These are phyloP conservation scores for Australoheros scitulus DNA, from an alignment of 2,113 vertebrate species.

Conservation along the genomic window DNA sequence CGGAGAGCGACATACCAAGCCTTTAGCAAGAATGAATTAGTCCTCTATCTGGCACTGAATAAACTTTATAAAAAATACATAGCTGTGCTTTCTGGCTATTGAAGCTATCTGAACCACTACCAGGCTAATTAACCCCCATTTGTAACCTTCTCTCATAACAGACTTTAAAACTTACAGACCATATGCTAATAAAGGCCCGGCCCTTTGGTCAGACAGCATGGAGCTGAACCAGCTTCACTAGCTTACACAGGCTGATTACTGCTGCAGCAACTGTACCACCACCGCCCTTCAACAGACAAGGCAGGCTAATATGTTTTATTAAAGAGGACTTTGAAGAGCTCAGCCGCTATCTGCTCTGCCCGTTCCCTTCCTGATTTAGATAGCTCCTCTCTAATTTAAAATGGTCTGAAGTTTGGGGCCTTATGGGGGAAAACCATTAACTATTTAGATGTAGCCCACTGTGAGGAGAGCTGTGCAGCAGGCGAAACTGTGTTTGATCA, in stretches of 20 bases:
- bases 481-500: slow-evolving; percentile 57
- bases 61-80: slow-evolving; percentile 45
- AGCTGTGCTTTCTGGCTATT: slow-evolving; percentile 30
- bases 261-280: slow-evolving; percentile 19
- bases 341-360: slow-evolving; percentile 50
- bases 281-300: slow-evolving; percentile 33
- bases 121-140: slow-evolving; percentile 62
- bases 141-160: slow-evolving; percentile 36
- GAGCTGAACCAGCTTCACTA: slow-evolving; percentile 10
- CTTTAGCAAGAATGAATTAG: slow-evolving; percentile 39
- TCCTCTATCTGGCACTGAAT: slow-evolving; percentile 35
- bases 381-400: slow-evolving; percentile 67
- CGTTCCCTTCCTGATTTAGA: slow-evolving; percentile 55
- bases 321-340: slow-evolving; percentile 77
- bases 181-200: slow-evolving; percentile 38
- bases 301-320: slow-evolving; percentile 76
- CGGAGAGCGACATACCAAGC: slow-evolving; percentile 9
- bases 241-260: slow-evolving; percentile 23
- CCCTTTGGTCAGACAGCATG: slow-evolving; percentile 12
- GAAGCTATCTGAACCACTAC: slow-evolving; percentile 16
- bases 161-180: slow-evolving; percentile 44
- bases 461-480: slow-evolving; percentile 35
- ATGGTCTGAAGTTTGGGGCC: slow-evolving; percentile 65
- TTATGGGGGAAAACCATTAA: slow-evolving; percentile 61
- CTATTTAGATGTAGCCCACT: slow-evolving; percentile 69